Conservation (phyloP, 2,888 invertebrate species). For the Calameuta idolon region DNA sequence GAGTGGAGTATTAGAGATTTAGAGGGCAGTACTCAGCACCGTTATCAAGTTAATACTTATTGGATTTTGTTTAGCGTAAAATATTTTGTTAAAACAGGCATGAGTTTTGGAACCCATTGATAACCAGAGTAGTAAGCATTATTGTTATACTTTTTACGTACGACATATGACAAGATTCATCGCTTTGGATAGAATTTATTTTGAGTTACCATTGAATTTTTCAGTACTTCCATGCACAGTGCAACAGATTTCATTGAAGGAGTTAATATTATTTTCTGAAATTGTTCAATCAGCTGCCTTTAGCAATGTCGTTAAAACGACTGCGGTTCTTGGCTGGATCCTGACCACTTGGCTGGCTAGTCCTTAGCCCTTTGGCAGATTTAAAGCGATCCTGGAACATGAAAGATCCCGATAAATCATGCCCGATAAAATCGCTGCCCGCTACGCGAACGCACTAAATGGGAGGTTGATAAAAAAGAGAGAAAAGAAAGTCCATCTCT, state of each 20-base stretch:
- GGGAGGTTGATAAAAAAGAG: constrained; percentile 10
- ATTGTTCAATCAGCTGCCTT: neutral
- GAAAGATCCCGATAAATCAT: constrained; percentile 47
- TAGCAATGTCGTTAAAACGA: neutral
- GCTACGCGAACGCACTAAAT: constrained; percentile 36
- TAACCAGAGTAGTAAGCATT: too few relatives aligned
- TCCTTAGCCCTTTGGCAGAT: constrained; percentile 1
- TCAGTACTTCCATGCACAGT: neutral
- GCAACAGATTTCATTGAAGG: neutral
- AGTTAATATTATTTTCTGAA: neutral
- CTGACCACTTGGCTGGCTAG: neutral
- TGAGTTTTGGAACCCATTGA: too few relatives aligned
- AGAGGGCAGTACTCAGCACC: too few relatives aligned
- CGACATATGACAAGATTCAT: neutral
- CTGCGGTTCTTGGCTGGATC: neutral
- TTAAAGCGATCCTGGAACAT: neutral
- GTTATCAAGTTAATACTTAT: too few relatives aligned
- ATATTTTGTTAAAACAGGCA: too few relatives aligned
- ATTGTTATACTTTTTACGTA: too few relatives aligned
- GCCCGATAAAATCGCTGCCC: constrained; percentile 20
- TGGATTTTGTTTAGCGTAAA: too few relatives aligned
- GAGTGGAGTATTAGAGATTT: too few relatives aligned
- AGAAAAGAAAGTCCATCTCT: constrained; percentile 35
- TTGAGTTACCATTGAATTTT: neutral
- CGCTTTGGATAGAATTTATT: neutral